Conservation (phyloP, 2,888 invertebrate species). For the Chorisops tibialis region DNA sequence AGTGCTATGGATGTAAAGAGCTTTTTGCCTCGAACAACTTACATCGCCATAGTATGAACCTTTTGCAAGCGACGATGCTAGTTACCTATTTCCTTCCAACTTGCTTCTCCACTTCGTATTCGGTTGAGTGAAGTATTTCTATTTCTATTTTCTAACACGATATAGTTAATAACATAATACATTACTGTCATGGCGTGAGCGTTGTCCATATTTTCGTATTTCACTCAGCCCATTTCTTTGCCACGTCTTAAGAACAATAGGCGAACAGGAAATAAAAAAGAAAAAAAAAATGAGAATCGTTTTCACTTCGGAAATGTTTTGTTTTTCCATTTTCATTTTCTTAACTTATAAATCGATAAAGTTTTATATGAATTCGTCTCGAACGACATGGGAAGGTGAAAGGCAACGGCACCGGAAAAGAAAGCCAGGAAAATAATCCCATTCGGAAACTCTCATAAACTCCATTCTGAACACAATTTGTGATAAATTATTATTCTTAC, state of each 20-base stretch:
- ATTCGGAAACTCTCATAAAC: constrained; percentile 14
- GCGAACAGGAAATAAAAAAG: not conserved
- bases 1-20: too few relatives aligned
- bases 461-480: constrained; percentile 17
- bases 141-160: not conserved
- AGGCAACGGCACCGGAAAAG: too few relatives aligned
- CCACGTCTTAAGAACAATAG: not conserved
- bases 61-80: not conserved
- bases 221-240: not conserved
- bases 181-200: constrained; percentile 18
- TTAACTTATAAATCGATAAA: constrained; percentile 20
- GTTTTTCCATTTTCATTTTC: constrained; percentile 15
- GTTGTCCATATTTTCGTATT: not conserved
- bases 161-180: constrained; percentile 18
- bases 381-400: not conserved
- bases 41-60: not conserved
- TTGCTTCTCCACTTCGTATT: not conserved
- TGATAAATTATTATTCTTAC: constrained; percentile 22
- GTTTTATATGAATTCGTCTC: constrained; percentile 17
- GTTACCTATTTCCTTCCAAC: not conserved
- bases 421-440: too few relatives aligned
- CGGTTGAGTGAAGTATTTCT: not conserved
- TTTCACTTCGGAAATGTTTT: constrained; percentile 9
- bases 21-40: too few relatives aligned
- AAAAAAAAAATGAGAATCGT: constrained; percentile 14